Evolutionary conservation across 2,797 vertebrate species (phyloP), one percentile per base, ranked within the genome.

Genomic region (Meda fulgida): DNA sequence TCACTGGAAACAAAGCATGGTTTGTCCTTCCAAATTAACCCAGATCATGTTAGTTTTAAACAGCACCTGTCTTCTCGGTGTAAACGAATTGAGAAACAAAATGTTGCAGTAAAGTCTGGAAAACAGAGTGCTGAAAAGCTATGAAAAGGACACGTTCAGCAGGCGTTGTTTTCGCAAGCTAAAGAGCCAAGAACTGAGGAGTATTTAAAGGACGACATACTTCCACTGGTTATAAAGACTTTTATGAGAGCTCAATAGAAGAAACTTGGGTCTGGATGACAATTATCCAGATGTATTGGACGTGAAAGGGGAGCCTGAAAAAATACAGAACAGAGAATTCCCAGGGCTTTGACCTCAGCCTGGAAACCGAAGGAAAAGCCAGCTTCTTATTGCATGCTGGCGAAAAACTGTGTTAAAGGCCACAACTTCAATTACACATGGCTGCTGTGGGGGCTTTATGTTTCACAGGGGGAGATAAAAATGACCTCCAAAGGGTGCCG

Each of bases 31-130:
- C 53, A 78, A 88, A 90, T 89, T 87, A 89, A 80, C 85, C 84
- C 86, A 51, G 86, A 86, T 78, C 80, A 81, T 73, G 80, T 75
- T 53, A 40, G 23, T 70, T 83, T 69, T 72, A 84, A 83, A 89
- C 83, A 89, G 89, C 94, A 94, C 91, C 92, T 93, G 92, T 87
- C 90, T 80, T 80, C 75, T 84, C 84, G 77, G 38, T 84, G 78
- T 51, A 9, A 36, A 87, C 51, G 26, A 84, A 87, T 86, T 76
- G 40, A 72, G 65, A 72, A 82, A 69, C 34, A 43, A 88, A 87
- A 90, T 86, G 43, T 70, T 84, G 46, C 86, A 90, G 88, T 31
- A 69, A 88, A 85, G 72, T 78, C 89, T 90, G 83, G 73, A 67
- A 87, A 84, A 86, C 19, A 51, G 34, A 86, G 87, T 81, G n/a